Evolutionary conservation across 2,113 vertebrate genomes (phyloP).

Genomic region (Pedetes capensis): DNA sequence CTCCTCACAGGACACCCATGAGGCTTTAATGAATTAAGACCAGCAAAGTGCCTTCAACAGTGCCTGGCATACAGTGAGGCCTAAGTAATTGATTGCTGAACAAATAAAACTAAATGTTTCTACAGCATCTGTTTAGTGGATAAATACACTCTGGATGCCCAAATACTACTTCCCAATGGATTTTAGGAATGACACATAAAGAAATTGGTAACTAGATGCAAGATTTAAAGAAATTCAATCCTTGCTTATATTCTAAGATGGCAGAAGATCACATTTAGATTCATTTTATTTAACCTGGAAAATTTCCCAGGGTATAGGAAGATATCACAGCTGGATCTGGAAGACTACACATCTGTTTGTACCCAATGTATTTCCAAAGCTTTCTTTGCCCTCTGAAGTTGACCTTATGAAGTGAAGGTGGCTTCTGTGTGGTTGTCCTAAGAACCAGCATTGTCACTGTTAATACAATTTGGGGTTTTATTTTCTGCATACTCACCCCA

Average conservation of each 20-base stretch:
- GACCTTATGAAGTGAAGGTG: neutral
- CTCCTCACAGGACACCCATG: neutral
- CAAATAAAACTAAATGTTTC: neutral
- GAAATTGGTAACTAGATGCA: neutral
- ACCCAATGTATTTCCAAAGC: neutral
- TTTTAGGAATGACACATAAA: neutral
- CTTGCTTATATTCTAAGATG: neutral
- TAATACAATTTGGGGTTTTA: neutral
- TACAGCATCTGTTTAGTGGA: neutral
- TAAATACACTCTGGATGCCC: neutral
- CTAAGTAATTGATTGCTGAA: neutral
- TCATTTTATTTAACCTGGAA: neutral
- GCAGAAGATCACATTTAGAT: neutral
- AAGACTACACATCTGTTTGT: neutral
- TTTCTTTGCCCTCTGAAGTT: neutral
- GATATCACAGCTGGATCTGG: neutral
- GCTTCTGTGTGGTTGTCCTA: neutral
- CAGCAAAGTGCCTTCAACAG: neutral
- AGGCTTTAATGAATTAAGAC: neutral
- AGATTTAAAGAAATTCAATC: neutral
- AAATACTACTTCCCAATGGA: neutral
- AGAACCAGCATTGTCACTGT: neutral
- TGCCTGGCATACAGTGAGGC: neutral
- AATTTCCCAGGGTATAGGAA: neutral
- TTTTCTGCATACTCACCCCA: neutral